A percentile compares a stretch with the other conserved stretches of the same genome.
phyloP scores from a whole-genome alignment of 2,797 vertebrate genomes.

The Anguilla anguilla region DNA sequence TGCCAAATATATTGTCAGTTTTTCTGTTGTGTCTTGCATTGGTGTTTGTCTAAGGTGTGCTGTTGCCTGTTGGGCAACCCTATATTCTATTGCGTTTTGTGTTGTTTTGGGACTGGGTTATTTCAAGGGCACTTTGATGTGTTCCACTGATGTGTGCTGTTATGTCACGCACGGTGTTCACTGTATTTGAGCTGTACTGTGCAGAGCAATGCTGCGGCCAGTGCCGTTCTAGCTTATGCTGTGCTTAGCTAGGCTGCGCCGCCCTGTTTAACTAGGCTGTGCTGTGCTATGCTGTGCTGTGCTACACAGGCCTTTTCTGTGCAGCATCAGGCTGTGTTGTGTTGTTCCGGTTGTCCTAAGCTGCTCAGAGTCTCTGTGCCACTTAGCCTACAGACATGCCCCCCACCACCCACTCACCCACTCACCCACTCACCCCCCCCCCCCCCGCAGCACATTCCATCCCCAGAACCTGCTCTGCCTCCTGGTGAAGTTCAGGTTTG shows the following conservation, averaged over 20 bases:
- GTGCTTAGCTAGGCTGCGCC: conserved; percentile 44
- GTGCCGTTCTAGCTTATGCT: not conserved
- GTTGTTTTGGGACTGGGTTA: not conserved
- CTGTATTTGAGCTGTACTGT: not conserved
- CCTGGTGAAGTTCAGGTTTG: conserved; percentile 72
- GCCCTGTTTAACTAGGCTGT: conserved; percentile 48
- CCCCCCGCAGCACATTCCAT: conserved; percentile 20
- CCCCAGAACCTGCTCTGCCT: conserved; percentile 56
- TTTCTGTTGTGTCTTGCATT: not conserved
- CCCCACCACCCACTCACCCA: conserved; percentile 33
- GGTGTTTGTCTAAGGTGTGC: not conserved
- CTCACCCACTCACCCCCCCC: too few species aligned
- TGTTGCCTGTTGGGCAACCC: not conserved
- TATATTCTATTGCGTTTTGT: not conserved
- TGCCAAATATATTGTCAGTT: not conserved
- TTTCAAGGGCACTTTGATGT: not conserved
- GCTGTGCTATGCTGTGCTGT: not conserved
- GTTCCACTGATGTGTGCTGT: not conserved
- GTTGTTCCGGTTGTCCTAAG: conserved; percentile 43
- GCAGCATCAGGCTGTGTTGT: not conserved
- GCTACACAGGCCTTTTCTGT: not conserved
- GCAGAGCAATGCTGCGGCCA: not conserved
- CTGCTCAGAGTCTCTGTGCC: conserved; percentile 52
- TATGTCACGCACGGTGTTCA: not conserved
- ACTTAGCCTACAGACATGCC: conserved; percentile 53